A percentile compares a stretch with the other conserved stretches of the same genome.
Conservation (phyloP, 2,888 invertebrate genomes). For the Geotrupes spiniger region DNA sequence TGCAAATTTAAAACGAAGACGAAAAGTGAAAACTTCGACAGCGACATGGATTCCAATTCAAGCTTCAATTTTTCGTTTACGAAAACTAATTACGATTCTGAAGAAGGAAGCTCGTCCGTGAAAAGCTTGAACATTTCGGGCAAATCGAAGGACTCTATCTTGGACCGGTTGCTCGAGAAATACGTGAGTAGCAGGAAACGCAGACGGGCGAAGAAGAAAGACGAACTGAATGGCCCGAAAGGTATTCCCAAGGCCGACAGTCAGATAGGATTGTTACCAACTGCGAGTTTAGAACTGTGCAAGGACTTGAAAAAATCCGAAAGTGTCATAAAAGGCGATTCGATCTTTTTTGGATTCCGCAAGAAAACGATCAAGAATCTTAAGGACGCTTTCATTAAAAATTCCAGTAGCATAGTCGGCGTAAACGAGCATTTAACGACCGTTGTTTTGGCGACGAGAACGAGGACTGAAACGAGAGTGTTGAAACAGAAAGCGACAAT, state of each 20-base stretch:
- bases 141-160: slow-evolving; percentile 47
- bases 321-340: slow-evolving; percentile 53
- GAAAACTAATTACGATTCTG: slow-evolving; percentile 63
- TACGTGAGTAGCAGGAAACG: slow-evolving; percentile 61
- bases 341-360: slow-evolving; percentile 63
- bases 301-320: slow-evolving; percentile 44
- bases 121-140: slow-evolving; percentile 57
- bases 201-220: slow-evolving; percentile 55
- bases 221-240: slow-evolving; percentile 57
- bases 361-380: slow-evolving; percentile 68
- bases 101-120: slow-evolving; percentile 65
- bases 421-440: slow-evolving; percentile 66
- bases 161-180: slow-evolving; percentile 65
- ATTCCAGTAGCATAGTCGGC: slow-evolving; percentile 57
- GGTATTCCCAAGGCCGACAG: slow-evolving; percentile 57
- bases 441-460: slow-evolving; percentile 69
- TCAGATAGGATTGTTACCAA: slow-evolving; percentile 59
- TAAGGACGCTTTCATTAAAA: slow-evolving; percentile 64
- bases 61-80: slow-evolving; percentile 57
- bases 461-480: slow-evolving; percentile 71
- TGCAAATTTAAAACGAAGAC: slow-evolving; percentile 38
- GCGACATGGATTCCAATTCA: slow-evolving; percentile 67
- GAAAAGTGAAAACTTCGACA: slow-evolving; percentile 54
- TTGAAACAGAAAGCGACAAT: slow-evolving; percentile 74
- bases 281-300: slow-evolving; percentile 59